Conservation (phyloP, 2,888 invertebrate genomes). For the Chirona hameri region DNA sequence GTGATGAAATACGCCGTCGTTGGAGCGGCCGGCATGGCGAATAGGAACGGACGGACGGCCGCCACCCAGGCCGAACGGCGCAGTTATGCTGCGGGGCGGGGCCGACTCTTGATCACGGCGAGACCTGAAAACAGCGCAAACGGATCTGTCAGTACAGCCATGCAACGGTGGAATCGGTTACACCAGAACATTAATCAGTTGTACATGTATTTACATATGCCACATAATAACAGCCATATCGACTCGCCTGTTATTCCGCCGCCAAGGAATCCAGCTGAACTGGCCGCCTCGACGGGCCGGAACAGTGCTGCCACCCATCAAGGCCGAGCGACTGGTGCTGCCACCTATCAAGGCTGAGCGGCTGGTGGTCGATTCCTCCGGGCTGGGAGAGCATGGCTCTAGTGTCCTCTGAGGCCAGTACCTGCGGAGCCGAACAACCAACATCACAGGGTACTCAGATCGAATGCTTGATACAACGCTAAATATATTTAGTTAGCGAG, state of each 20-base stretch:
- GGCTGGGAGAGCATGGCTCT: constrained; percentile 80
- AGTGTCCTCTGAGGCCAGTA: constrained; percentile 63
- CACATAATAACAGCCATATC: not conserved
- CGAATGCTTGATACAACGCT: no score
- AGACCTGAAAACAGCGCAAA: no score
- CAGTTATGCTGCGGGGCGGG: constrained; percentile 33
- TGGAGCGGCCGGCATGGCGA: constrained; percentile 38
- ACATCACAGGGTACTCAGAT: no score
- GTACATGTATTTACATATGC: not conserved
- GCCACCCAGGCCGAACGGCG: constrained; percentile 33
- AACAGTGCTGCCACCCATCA: constrained; percentile 35
- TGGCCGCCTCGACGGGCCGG: constrained; percentile 44
- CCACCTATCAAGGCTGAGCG: constrained; percentile 41
- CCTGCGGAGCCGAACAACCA: constrained; percentile 42
- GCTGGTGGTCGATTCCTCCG: constrained; percentile 52
- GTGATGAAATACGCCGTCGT: constrained; percentile 55
- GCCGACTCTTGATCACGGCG: constrained; percentile 22
- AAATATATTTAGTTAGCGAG: no score
- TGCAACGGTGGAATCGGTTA: no score
- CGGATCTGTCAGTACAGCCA: not conserved
- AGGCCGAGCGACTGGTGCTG: constrained; percentile 35
- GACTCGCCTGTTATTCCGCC: constrained; percentile 33
- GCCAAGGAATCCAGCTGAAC: constrained; percentile 40
- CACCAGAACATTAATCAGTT: no score
- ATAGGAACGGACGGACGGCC: constrained; percentile 32